A percentile compares a stretch with the other conserved stretches of the same genome.
These are phyloP conservation scores for Chaenodraco wilsoni DNA, from an alignment of 2,797 vertebrate species.

Conservation along the genomic window DNA sequence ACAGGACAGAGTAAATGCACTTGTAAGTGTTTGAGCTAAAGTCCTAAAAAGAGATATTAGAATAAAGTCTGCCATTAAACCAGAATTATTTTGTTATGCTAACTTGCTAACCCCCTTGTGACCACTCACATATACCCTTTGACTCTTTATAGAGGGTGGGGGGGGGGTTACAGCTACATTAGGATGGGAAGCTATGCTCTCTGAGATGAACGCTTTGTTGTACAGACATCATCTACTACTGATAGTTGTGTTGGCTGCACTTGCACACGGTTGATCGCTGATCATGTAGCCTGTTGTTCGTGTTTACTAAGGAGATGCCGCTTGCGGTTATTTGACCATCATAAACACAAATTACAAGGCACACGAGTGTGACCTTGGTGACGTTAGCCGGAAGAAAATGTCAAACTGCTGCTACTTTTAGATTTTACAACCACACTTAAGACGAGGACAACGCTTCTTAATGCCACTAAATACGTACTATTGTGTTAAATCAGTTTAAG, in stretches of 20 bases:
- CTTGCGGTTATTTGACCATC: too few species aligned
- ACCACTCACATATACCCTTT: not conserved
- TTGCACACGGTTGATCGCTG: not conserved
- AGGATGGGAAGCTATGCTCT: not conserved
- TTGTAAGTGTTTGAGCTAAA: not conserved
- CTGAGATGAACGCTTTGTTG: too few species aligned
- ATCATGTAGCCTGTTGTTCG: rapidly evolving
- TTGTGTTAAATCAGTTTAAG: not conserved
- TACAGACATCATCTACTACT: not conserved
- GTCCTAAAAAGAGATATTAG: not conserved
- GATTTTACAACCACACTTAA: not conserved
- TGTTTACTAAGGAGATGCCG: not conserved
- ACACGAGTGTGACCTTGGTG: conserved; percentile 49
- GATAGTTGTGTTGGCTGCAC: not conserved
- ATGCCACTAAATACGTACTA: rapidly evolving
- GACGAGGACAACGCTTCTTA: not conserved
- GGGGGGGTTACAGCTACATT: not conserved
- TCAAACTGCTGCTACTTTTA: not conserved
- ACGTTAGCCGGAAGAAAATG: not conserved
- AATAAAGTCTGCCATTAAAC: not conserved
- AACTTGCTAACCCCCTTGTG: not conserved
- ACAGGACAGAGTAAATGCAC: not conserved
- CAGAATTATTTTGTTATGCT: too few species aligned
- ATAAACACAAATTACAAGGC: not conserved
- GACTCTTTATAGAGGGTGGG: not conserved